Conservation (phyloP, 2,113 vertebrate genomes). For the Cyprinodon brontotheroides region DNA sequence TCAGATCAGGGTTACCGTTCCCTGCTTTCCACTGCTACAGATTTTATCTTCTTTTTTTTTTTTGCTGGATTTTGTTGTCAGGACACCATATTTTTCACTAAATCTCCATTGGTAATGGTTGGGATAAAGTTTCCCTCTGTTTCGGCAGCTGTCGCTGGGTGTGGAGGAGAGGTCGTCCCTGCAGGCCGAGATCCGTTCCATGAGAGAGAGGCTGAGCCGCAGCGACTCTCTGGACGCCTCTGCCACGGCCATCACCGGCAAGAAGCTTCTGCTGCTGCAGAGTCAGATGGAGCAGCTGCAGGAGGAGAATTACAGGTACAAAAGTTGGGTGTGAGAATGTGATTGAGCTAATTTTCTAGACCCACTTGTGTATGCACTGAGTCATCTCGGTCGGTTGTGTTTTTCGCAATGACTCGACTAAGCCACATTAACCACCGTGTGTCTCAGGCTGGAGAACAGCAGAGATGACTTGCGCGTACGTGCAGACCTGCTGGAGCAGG, state of each 20-base stretch:
- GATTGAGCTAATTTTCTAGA: neutral
- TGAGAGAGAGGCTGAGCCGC: slow-evolving; percentile 78
- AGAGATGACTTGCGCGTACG: slow-evolving; percentile 83
- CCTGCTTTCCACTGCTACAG: neutral
- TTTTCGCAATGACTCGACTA: slow-evolving; percentile 4
- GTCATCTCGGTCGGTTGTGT: neutral
- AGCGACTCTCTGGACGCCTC: slow-evolving; percentile 68
- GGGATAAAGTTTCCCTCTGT: neutral
- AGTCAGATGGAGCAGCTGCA: slow-evolving; percentile 92
- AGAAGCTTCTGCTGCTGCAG: slow-evolving; percentile 89
- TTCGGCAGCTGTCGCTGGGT: slow-evolving; percentile 77
- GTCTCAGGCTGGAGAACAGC: slow-evolving; percentile 83
- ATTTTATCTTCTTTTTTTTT: neutral
- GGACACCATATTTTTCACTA: neutral
- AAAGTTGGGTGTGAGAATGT: neutral
- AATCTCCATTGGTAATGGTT: slow-evolving; percentile 1
- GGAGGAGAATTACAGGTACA: slow-evolving; percentile 91
- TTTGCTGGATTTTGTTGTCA: neutral
- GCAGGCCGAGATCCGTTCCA: slow-evolving; percentile 73
- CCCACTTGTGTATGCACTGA: neutral
- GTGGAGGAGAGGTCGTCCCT: slow-evolving; percentile 85
- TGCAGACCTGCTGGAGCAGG: slow-evolving; percentile 79
- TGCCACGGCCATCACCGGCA: slow-evolving; percentile 80
- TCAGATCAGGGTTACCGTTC: neutral
- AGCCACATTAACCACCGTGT: slow-evolving; percentile 3